Evolutionary conservation across 1,140 invertebrate species (phyloP).

Genomic region (Bicyclus anynana): DNA sequence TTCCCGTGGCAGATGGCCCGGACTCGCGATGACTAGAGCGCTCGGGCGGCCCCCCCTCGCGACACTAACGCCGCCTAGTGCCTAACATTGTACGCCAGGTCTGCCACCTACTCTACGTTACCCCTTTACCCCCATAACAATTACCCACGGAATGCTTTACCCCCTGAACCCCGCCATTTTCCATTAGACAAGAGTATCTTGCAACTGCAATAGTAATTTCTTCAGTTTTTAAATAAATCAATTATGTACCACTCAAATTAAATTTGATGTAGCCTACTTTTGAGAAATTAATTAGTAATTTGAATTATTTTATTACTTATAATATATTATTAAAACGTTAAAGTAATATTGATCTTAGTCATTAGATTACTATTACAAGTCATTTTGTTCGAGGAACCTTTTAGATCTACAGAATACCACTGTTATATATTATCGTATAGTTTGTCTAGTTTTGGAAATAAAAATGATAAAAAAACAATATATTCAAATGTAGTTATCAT

Average conservation of each 20-base stretch:
- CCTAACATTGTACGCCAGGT: slow-evolving; percentile 53
- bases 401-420: too few species aligned
- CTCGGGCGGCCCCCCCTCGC: slow-evolving; percentile 56
- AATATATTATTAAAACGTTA: too few species aligned
- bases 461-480: too few species aligned
- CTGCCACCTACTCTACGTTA: slow-evolving; percentile 38
- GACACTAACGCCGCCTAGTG: slow-evolving; percentile 56
- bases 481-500: too few species aligned
- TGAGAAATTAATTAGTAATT: too few species aligned
- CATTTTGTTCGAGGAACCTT: too few species aligned
- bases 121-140: not conserved
- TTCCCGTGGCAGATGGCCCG: slow-evolving; percentile 63
- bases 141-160: slow-evolving; percentile 33
- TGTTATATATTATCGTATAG: too few species aligned
- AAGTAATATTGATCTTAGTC: too few species aligned
- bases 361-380: too few species aligned
- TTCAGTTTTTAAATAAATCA: not conserved
- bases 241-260: not conserved
- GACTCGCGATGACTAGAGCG: slow-evolving; percentile 73
- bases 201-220: not conserved
- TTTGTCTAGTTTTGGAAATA: too few species aligned
- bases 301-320: too few species aligned
- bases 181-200: not conserved
- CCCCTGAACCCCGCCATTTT: slow-evolving; percentile 1
- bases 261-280: too few species aligned